These are phyloP conservation scores for Nephrotoma appendiculata DNA, from an alignment of 2,888 invertebrate species.

Conservation along the genomic window DNA sequence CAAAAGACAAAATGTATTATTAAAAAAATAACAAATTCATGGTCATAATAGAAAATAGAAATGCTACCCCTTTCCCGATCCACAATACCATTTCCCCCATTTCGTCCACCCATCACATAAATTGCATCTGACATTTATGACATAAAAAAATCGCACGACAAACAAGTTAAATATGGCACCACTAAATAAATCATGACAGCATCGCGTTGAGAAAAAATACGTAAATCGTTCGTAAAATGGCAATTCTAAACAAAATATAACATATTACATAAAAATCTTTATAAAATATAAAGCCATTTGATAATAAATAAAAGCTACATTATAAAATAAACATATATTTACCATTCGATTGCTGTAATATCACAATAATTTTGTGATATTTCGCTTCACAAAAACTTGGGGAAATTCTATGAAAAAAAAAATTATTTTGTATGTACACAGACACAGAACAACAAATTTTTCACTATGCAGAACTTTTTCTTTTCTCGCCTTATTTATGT, in stretches of 20 bases:
- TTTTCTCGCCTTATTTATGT: background rate
- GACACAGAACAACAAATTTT: background rate
- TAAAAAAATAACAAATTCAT: background rate
- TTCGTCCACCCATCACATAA: background rate
- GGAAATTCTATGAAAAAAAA: background rate
- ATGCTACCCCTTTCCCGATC: background rate
- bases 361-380: constrained; percentile 1
- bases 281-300: background rate
- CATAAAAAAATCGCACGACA: background rate
- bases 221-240: background rate
- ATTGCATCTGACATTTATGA: background rate
- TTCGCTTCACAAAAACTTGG: background rate
- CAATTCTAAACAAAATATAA: background rate
- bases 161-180: background rate
- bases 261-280: background rate
- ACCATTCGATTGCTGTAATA: constrained; percentile 3
- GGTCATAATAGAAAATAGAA: background rate
- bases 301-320: background rate
- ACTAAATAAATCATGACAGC: background rate
- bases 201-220: background rate
- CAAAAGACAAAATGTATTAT: too few relatives aligned
- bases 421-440: background rate
- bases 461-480: background rate
- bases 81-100: background rate
- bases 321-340: background rate